A percentile compares a stretch with the other conserved stretches of the same genome.
These are phyloP conservation scores for Vipera latastei DNA, from an alignment of 2,797 vertebrate genomes.

Conservation along the genomic window DNA sequence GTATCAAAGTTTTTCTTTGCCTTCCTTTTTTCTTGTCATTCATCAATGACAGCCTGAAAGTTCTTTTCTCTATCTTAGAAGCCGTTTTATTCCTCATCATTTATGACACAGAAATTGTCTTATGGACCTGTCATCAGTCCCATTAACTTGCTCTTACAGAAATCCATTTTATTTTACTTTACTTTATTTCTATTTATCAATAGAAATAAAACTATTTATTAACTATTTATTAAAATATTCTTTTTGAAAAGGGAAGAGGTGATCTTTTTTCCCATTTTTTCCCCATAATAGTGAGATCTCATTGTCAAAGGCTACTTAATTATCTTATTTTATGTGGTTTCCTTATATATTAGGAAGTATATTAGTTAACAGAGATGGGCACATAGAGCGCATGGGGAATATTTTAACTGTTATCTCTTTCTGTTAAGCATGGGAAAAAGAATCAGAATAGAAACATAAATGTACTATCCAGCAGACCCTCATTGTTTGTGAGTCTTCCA, in stretches of 20 bases:
- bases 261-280: neutral
- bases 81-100: constrained; percentile 28
- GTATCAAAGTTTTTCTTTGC: neutral
- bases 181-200: neutral
- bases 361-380: neutral
- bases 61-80: constrained; percentile 7
- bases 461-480: neutral
- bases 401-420: neutral
- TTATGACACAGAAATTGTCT: constrained; percentile 29
- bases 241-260: neutral
- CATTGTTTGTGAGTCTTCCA: neutral
- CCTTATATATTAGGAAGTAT: neutral
- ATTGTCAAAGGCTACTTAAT: neutral
- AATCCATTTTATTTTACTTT: constrained; percentile 5
- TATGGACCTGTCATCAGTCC: constrained; percentile 21
- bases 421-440: neutral
- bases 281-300: neutral
- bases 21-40: constrained; percentile 32
- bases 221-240: neutral
- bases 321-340: neutral
- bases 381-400: neutral
- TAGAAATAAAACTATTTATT: neutral
- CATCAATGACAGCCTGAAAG: neutral
- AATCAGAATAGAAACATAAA: neutral
- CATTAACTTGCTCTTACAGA: constrained; percentile 27